Evolutionary conservation across 2,113 vertebrate genomes (phyloP).

Genomic region (Tretioscincus oriximinensis): DNA sequence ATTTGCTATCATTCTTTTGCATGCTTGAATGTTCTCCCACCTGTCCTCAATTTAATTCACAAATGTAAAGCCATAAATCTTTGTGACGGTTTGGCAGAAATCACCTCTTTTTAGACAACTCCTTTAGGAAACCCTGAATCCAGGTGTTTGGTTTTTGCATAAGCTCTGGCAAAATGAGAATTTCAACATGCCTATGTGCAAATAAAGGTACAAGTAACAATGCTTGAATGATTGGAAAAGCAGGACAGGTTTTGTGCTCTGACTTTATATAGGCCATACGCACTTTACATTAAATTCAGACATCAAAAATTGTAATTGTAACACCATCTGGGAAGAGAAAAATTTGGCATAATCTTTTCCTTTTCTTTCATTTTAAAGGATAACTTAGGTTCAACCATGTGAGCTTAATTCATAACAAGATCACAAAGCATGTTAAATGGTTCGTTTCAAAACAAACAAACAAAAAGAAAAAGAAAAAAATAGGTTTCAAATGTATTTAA

Average conservation of each 20-base stretch:
- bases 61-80: slow-evolving; percentile 82
- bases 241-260: slow-evolving; percentile 56
- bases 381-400: slow-evolving; percentile 39
- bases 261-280: slow-evolving; percentile 65
- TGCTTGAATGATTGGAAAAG: slow-evolving; percentile 56
- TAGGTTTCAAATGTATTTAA: slow-evolving; percentile 40
- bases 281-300: slow-evolving; percentile 60
- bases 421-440: slow-evolving; percentile 44
- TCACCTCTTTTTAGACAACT: slow-evolving; percentile 76
- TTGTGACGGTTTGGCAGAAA: slow-evolving; percentile 81
- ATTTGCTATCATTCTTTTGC: slow-evolving; percentile 74
- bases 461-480: slow-evolving; percentile 48
- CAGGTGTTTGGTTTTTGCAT: slow-evolving; percentile 79
- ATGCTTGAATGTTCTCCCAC: slow-evolving; percentile 77
- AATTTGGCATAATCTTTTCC: slow-evolving; percentile 28
- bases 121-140: slow-evolving; percentile 80
- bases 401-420: slow-evolving; percentile 55
- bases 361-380: not conserved
- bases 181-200: slow-evolving; percentile 62
- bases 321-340: slow-evolving; percentile 63
- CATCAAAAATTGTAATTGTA: slow-evolving; percentile 67
- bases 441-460: slow-evolving; percentile 44
- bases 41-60: slow-evolving; percentile 82
- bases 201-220: slow-evolving; percentile 52
- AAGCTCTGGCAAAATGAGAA: slow-evolving; percentile 74